phyloP scores from a whole-genome alignment of 2,797 vertebrate genomes.

The Paedocypris micromegethes region DNA sequence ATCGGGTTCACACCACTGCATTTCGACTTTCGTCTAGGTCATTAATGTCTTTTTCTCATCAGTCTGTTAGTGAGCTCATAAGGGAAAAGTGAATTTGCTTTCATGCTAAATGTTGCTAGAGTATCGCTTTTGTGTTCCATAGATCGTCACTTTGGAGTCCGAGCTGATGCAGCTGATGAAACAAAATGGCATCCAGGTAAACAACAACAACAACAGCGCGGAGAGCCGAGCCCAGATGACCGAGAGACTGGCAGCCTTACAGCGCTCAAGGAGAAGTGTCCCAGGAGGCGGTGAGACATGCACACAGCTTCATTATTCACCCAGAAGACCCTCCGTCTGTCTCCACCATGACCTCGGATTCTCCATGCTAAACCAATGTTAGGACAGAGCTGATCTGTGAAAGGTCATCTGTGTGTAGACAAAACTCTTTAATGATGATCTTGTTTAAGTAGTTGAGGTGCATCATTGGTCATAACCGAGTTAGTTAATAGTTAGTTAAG shows the following conservation, averaged over 20 bases:
- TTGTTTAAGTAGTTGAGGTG: too few relatives aligned
- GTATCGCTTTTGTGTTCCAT: constrained; percentile 8
- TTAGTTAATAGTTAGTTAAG: too few relatives aligned
- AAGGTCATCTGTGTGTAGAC: too few relatives aligned
- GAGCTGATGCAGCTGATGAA: constrained; percentile 93
- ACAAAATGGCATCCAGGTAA: constrained; percentile 91
- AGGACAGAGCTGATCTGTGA: too few relatives aligned
- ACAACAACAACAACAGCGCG: constrained; percentile 94
- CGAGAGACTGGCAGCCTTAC: constrained; percentile 36
- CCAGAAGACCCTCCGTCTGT: constrained; percentile 10
- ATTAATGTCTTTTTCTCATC: not conserved
- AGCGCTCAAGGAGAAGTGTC: constrained; percentile 47
- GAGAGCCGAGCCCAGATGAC: constrained; percentile 59
- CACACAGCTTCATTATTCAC: constrained; percentile 17
- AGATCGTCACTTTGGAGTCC: constrained; percentile 88
- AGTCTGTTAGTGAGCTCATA: not conserved
- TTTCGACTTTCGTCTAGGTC: constrained; percentile 1
- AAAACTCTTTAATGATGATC: too few relatives aligned
- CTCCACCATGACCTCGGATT: too few relatives aligned
- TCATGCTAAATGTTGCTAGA: not conserved
- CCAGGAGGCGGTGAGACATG: constrained; percentile 24
- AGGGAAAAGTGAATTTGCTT: not conserved
- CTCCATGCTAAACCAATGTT: too few relatives aligned
- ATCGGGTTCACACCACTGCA: constrained; percentile 2
- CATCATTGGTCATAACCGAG: too few relatives aligned